Base-by-base conservation (phyloP, 2,797 vertebrate genomes). In the Microctenopoma steveboyesi region DNA sequence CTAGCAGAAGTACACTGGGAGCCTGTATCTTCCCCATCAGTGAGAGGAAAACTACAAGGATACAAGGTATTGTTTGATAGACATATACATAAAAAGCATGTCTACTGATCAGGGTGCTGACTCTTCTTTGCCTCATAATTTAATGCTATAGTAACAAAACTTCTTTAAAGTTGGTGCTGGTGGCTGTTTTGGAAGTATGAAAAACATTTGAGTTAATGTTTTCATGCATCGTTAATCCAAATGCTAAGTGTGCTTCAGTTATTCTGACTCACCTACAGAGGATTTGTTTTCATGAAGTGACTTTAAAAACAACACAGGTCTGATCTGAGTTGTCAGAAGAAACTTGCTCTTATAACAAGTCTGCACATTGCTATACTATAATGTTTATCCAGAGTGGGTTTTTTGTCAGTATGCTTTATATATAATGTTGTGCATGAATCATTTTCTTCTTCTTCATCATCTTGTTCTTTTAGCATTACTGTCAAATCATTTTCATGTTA, bases 1-100 rank as follows among this genome's bases (percentile, higher is more conserved):
- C 79, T 96, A 59, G 96, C 94, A 22, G 95, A 97, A 64, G 95
- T 98, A 4, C 95, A 94, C 3, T 99, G 98, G 98, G 94, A 98
- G 49, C 90, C 97, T 0, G 94, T 98, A 45, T 85, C 95, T 46
- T 48, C 80, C 2, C 85, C 93, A 55, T 92, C 93, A 58, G 91
- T 98, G 18, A 89, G 94, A 71, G 98, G 98, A 39, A 93, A 94
- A 81, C 94, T 98, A 13, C 93, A 95, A 78, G 97, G 96, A 64
- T 99, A 99, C 82, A 97, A 94, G 93, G 98, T 96, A 92, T 22
- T 65, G 2, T 52, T 47, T 64, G 25, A 35, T 42, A 3, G 1
- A 14, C 12, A 22, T 45, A 33, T 43, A 48, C 39, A 9, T 35
- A 35, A 12, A 12, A 2, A 39, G 9, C 48, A 16, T 40, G 43